These are phyloP conservation scores for Tiliacea citrago DNA, from an alignment of 2,888 invertebrate species.

Conservation along the genomic window DNA sequence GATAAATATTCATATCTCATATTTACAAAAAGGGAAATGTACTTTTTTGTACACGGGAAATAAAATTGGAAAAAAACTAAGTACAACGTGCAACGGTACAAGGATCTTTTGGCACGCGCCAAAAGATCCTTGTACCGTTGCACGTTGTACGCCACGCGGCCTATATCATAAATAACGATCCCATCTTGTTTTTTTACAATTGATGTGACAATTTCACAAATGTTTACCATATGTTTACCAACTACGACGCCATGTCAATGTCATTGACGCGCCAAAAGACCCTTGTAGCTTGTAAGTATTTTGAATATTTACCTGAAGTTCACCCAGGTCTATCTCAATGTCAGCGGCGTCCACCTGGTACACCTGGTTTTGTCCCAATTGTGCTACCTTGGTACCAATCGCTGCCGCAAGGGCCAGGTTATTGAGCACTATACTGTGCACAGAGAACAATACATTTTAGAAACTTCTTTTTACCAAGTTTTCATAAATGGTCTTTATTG, in stretches of 20 bases:
- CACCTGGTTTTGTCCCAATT: neutral
- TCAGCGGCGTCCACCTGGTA: conserved; percentile 32
- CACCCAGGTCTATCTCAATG: conserved; percentile 1
- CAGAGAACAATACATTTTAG: conserved; percentile 2
- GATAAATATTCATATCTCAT: neutral
- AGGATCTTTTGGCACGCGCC: no score
- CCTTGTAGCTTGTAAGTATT: neutral
- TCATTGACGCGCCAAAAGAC: neutral
- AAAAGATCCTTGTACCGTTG: no score
- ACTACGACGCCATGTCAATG: neutral
- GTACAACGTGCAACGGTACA: no score
- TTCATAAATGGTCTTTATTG: neutral
- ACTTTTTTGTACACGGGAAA: neutral
- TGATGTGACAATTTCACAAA: neutral
- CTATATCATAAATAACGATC: no score
- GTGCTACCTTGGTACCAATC: conserved; percentile 31
- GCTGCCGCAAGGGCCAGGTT: conserved; percentile 2
- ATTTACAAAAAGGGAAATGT: neutral
- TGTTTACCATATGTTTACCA: neutral
- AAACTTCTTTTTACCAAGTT: neutral
- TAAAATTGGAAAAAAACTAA: neutral
- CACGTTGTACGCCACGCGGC: no score
- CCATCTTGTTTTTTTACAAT: neutral
- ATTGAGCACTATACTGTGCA: conserved; percentile 21
- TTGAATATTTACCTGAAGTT: conserved; percentile 32